Base-by-base conservation (phyloP, 2,888 invertebrate genomes). In the Melieria picta region DNA sequence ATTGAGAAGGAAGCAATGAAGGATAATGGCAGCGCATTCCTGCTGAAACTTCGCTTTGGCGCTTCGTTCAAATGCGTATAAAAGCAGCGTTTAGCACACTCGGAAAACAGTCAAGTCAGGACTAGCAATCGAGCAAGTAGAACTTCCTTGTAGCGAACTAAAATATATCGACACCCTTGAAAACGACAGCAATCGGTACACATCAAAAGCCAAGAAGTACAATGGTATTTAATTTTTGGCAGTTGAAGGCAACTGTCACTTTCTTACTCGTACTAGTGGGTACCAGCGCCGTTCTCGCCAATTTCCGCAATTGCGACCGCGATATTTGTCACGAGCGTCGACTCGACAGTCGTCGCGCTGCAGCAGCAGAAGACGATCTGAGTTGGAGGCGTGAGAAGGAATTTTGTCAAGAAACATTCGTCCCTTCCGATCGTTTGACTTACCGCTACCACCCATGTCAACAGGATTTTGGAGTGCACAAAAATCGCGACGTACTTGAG, bases 181-280 rank as follows among this genome's bases (percentile, higher is more conserved):
- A 45, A 10, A 55, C 30, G 30, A 30, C 30, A 30, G 30, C 30
- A 30, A 30, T 30, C 30, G 30, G 9, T 46, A 56, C 67, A 58
- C n/a, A 52, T 4, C n/a, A n/a, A 42, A 48, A 47, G 57, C 7
- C 3, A 69, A 65, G 65, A 69, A 68, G 66, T 70, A 70, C 74
- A 76, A 82, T 82, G 81, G 76, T 77, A 74, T 70, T 79, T 69
- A 74, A 69, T 65, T 76, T 61, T 52, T 80, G 79, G 80, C 80
- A 80, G 79, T 76, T 79, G 69, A 79, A 79, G 72, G 70, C 79
- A 73, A 76, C 78, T 77, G 76, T 78, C 69, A 73, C 74, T 63
- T 50, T 78, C 58, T 65, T 81, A 56, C 67, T 80, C 6, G 48
- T 81, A 60, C 66, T 80, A 6, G 48, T 81, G 62, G 73, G 76